Percentiles rank a stretch among this genome's conserved stretches.
Conservation (phyloP, 1,140 invertebrate genomes). For the Contarinia nasturtii region DNA sequence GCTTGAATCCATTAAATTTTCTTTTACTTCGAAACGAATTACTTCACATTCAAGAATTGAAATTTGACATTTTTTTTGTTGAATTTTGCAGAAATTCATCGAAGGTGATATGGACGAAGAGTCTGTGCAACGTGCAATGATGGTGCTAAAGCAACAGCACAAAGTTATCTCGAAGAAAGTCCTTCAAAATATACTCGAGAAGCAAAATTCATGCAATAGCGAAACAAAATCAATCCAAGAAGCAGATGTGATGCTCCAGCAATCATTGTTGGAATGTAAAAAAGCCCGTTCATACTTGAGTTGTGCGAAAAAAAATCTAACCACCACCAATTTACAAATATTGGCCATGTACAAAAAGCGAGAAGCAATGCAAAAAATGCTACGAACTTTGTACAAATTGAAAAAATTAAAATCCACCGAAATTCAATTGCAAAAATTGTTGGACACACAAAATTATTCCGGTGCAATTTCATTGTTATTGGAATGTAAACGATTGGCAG, state of each 20-base stretch:
- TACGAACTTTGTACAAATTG: constrained; percentile 62
- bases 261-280: constrained; percentile 48
- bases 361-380: constrained; percentile 54
- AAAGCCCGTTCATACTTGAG: constrained; percentile 48
- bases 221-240: constrained; percentile 67
- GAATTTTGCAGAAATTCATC: constrained; percentile 37
- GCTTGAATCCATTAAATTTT: constrained; percentile 1
- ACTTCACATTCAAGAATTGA: too few species aligned
- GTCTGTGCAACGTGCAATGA: constrained; percentile 43
- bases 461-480: constrained; percentile 72
- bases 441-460: constrained; percentile 71
- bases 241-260: constrained; percentile 45
- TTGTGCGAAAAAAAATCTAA: constrained; percentile 60
- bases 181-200: constrained; percentile 74
- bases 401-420: constrained; percentile 74
- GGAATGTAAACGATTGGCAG: constrained; percentile 71
- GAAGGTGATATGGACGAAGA: constrained; percentile 33
- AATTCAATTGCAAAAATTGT: constrained; percentile 56
- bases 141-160: constrained; percentile 49
- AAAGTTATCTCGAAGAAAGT: constrained; percentile 81
- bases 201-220: constrained; percentile 62
- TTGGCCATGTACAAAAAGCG: constrained; percentile 72
- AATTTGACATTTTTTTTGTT: not conserved
- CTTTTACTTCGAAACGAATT: not conserved
- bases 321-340: constrained; percentile 65